Base-by-base conservation (phyloP, 1,140 invertebrate genomes). In the Diabrotica virgifera region DNA sequence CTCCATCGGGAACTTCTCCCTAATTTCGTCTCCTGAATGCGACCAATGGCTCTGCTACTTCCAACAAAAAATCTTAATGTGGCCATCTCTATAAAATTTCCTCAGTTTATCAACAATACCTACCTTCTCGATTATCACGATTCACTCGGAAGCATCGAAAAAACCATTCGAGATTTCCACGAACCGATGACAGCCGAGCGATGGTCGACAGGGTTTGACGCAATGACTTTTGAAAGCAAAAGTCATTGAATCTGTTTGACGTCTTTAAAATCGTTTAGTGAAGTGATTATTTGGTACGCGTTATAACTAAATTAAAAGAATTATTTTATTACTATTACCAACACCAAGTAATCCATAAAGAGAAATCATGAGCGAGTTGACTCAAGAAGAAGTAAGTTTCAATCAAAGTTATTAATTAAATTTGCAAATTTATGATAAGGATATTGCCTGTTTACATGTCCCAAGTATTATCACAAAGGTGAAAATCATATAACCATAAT, bases 321-420 rank as follows among this genome's bases (percentile, higher is more conserved):
- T 36, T 36, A 52, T 62, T 54, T 13, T 36, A 35, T 24, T 51
- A n/a, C 11, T 9, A 65, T 7, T 14, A 36, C 7, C n/a, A 52
- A 56, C 14, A 50, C 13, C 37, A 14, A 13, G 46, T 51, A 53
- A 6, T 40, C 12, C 8, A 60, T 63, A 52, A 14, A 13, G 38
- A 37, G 11, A 52, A 63, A 72, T 65, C 55, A 89, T 89, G 86
- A 89, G 85, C 75, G 89, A 90, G 82, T 78, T 90, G 62, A 87
- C 83, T 64, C 88, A 88, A 72, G 89, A 91, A 79, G 89, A 91
- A 84, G 89, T 89, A 78, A 83, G 80, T 63, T 74, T 36, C 35
- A 36, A 12, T 36, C 38, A 46, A 9, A 5, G 5, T 5, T 36
- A 46, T 50, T 11, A 24, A 35, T 50, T 40, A 51, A 14, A 46